These are phyloP conservation scores for Plotosus lineatus DNA, from an alignment of 2,113 vertebrate species.

Conservation along the genomic window DNA sequence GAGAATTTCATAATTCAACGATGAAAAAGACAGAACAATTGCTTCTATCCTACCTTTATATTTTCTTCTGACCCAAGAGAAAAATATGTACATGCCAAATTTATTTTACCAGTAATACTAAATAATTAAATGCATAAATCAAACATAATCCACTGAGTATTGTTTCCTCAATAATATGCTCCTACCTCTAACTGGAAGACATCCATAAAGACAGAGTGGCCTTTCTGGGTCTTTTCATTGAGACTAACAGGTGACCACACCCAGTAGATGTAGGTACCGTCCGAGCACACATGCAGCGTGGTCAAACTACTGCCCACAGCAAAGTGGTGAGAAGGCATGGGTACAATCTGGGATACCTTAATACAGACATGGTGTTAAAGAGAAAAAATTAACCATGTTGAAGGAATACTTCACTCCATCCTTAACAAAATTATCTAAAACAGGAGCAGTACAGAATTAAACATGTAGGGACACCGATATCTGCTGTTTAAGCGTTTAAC, in stretches of 20 bases:
- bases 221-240: conserved; percentile 97
- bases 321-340: conserved; percentile 93
- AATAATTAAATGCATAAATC: not conserved
- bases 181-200: conserved; percentile 90
- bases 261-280: conserved; percentile 96
- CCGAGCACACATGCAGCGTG: conserved; percentile 94
- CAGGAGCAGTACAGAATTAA: not conserved
- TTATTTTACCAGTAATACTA: not conserved
- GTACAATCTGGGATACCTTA: conserved; percentile 89
- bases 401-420: not conserved
- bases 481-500: not conserved
- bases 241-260: conserved; percentile 97
- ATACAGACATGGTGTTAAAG: conserved; percentile 7
- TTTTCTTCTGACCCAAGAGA: not conserved
- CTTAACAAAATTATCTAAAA: conserved; percentile 8
- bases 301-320: conserved; percentile 93
- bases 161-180: not conserved
- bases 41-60: not conserved
- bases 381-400: not conserved
- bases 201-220: conserved; percentile 98
- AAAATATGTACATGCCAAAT: not conserved
- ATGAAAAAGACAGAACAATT: not conserved
- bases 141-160: not conserved
- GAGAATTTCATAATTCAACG: not conserved
- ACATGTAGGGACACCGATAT: not conserved